Percentiles rank a stretch among this genome's conserved stretches.
phyloP scores from a whole-genome alignment of 2,888 invertebrate genomes.

The Erebia epiphron region DNA sequence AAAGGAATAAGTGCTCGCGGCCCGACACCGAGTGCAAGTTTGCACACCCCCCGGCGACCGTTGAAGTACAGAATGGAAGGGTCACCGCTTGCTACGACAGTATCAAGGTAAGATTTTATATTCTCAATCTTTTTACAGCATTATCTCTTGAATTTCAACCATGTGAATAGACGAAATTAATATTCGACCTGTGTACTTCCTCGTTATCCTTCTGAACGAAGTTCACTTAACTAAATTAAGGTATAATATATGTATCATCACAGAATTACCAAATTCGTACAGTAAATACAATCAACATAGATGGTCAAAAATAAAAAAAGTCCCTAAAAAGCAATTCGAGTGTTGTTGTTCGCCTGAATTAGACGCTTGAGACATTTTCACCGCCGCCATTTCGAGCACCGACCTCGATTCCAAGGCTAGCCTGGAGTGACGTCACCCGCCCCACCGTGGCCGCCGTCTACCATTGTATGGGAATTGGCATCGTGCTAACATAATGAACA shows the following conservation, averaged over 20 bases:
- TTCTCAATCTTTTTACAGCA: slow-evolving; percentile 18
- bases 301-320: slow-evolving; percentile 13
- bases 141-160: background rate
- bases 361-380: slow-evolving; percentile 66
- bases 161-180: background rate
- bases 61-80: slow-evolving; percentile 99
- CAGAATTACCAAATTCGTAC: background rate
- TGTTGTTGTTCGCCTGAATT: slow-evolving; percentile 38
- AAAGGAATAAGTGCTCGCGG: slow-evolving; percentile 99
- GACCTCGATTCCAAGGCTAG: slow-evolving; percentile 79
- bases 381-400: slow-evolving; percentile 69
- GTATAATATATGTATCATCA: background rate
- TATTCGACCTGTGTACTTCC: background rate
- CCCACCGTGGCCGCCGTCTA: slow-evolving; percentile 59
- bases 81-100: slow-evolving; percentile 99
- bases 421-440: slow-evolving; percentile 73
- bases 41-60: slow-evolving; percentile 99
- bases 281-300: slow-evolving; percentile 8
- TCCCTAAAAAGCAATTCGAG: slow-evolving; percentile 30
- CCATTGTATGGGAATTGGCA: slow-evolving; percentile 75
- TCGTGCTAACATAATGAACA: slow-evolving; percentile 67
- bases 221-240: background rate
- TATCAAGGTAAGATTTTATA: slow-evolving; percentile 94
- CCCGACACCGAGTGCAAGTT: slow-evolving; percentile 99
- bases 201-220: background rate